Conservation (phyloP, 2,113 vertebrate genomes). For the Indicator indicator region DNA sequence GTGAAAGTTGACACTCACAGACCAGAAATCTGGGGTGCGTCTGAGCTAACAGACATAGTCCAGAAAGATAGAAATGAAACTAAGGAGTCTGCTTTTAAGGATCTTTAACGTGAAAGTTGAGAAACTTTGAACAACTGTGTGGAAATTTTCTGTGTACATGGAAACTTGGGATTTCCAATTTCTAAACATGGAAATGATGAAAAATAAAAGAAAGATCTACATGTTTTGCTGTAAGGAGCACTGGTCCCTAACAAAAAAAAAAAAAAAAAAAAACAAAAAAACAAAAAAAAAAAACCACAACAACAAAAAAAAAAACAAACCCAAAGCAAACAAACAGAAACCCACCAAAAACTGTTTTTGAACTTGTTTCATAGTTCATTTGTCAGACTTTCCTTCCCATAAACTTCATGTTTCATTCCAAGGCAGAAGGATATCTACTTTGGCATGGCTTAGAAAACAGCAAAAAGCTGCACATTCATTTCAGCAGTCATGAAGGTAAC, state of each 20-base stretch:
- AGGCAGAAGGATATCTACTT: not conserved
- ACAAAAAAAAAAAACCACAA: not conserved
- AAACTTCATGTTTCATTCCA: not conserved
- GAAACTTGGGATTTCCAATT: conserved; percentile 8
- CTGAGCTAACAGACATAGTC: not conserved
- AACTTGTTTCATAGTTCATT: not conserved
- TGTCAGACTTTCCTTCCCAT: not conserved
- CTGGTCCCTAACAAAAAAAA: not conserved
- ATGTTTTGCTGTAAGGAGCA: not conserved
- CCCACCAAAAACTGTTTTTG: not conserved
- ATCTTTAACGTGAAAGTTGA: not conserved
- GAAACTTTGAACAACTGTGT: not conserved
- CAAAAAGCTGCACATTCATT: not conserved
- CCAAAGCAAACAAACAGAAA: too few relatives aligned
- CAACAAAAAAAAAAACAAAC: too few relatives aligned
- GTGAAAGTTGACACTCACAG: not conserved
- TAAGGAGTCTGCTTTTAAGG: not conserved
- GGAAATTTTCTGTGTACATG: conserved; percentile 34
- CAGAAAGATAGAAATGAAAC: not conserved
- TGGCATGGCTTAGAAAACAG: not conserved
- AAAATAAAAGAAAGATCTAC: not conserved
- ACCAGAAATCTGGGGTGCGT: conserved; percentile 1
- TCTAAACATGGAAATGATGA: not conserved
- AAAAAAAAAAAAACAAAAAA: not conserved
- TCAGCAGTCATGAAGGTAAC: not conserved